Evolutionary conservation across 2,113 vertebrate species (phyloP), one percentile per base, ranked within the genome.

Genomic region (Elanus axillaris): DNA sequence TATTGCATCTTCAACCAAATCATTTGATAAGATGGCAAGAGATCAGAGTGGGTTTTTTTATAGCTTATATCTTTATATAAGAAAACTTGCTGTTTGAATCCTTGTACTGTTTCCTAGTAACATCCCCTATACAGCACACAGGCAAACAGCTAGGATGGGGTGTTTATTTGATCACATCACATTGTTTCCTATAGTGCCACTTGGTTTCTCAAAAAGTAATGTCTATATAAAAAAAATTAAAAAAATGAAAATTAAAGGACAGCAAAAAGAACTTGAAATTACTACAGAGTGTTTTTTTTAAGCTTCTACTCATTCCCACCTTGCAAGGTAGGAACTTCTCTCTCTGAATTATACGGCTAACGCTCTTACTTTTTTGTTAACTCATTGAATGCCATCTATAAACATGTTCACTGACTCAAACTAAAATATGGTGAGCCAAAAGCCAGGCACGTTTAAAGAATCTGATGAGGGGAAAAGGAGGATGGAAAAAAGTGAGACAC

Each of bases 401-500:
- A 92, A 55, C 5, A 6, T 6, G 6, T 47, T 23, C 73, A n/a
- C 18, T 82, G 72, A 81, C 20, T 71, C 76, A 36, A 29, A 67
- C 53, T 78, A n/a, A 84, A 84, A 83, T 38, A 85, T 68, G 90
- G 60, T n/a, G 94, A 96, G 81, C 78, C 95, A 89, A 71, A 95
- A 97, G 76, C 23, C 60, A 93, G 63, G 80, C 48, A 48, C 4
- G 14, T 42, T 86, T 71, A 60, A 97, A 96, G 97, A 96, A 92
- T 50, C 92, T 92, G 92, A 62, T 40, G 77, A 76, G 66, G 72
- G 38, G 62, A 48, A 94, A 75, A 83, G 62, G 31, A 77, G 83
- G 69, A 53, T 95, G 85, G 78, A 88, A 72, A 96, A 90, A 94
- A 90, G 50, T 84, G 96, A 97, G 83, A 93, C 92, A 94, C 45